Conservation (phyloP, 2,113 vertebrate species). For the human region GRCh38 chr1:194520001-194520500, state of each 20-base stretch:
- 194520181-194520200: background rate
- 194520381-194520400: background rate
- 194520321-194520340: background rate
- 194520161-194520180: background rate
- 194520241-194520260: background rate
- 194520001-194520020: background rate
- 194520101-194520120: background rate
- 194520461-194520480: background rate
- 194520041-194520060: too few species aligned
- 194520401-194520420: background rate
- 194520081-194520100: background rate
- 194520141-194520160: background rate
- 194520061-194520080: background rate
- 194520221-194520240: background rate
- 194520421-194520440: background rate
- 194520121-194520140: background rate
- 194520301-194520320: background rate
- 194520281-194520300: background rate
- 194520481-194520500: too few species aligned
- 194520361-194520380: background rate
- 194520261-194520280: background rate
- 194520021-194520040: background rate
- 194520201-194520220: background rate
- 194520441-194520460: background rate
- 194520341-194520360: background rate